Evolutionary conservation across 2,113 vertebrate species (phyloP).

Genomic region (Saimiri boliviensis): DNA sequence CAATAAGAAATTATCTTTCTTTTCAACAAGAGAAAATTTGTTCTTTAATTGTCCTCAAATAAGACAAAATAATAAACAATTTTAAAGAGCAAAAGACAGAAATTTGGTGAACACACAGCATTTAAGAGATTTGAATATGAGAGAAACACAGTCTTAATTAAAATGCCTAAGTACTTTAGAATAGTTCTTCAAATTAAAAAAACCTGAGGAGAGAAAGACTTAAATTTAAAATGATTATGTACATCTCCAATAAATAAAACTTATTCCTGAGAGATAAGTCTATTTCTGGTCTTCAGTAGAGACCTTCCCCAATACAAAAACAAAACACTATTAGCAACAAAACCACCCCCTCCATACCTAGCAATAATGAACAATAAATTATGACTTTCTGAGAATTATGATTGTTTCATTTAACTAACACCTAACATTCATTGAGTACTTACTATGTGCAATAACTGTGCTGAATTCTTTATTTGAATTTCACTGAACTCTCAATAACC

Average conservation of each 20-base stretch:
- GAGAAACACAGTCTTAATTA: background rate
- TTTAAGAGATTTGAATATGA: constrained; percentile 2
- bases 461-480: background rate
- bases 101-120: background rate
- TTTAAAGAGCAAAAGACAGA: constrained; percentile 17
- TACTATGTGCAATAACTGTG: background rate
- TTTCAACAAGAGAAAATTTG: background rate
- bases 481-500: background rate
- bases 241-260: background rate
- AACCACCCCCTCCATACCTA: too few relatives aligned
- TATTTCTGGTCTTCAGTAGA: background rate
- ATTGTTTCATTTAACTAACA: constrained; percentile 6
- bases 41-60: background rate
- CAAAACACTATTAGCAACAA: background rate
- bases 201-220: background rate
- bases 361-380: background rate
- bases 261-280: background rate
- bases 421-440: background rate
- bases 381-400: background rate
- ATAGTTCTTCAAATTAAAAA: background rate
- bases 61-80: constrained; percentile 14
- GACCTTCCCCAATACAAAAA: background rate
- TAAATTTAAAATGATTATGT: background rate
- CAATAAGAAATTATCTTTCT: background rate
- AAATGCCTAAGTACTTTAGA: background rate